Evolutionary conservation across 2,113 vertebrate genomes (phyloP).

Genomic region (Thinocorus orbignyianus): DNA sequence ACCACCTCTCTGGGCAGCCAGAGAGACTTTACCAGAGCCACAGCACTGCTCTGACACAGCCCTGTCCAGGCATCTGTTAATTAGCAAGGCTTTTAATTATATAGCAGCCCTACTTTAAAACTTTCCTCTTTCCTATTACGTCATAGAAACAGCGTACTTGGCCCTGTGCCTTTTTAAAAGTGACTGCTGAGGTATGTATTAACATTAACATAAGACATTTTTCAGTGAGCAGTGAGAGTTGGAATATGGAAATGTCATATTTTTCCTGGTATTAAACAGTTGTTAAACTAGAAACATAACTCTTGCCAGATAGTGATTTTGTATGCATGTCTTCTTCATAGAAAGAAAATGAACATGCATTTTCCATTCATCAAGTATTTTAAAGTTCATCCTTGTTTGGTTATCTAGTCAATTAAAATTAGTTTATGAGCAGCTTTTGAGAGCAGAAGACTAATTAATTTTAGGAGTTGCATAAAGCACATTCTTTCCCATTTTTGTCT

Average conservation of each 20-base stretch:
- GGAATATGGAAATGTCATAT: slow-evolving; percentile 41
- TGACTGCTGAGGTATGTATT: slow-evolving; percentile 26
- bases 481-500: background rate
- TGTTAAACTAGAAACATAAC: slow-evolving; percentile 28
- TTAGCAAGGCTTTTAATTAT: background rate
- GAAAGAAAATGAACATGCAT: slow-evolving; percentile 14
- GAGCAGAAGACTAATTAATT: slow-evolving; percentile 18
- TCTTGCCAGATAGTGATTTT: slow-evolving; percentile 34
- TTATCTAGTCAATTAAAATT: slow-evolving; percentile 15
- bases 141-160: background rate
- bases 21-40: too few species aligned
- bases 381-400: slow-evolving; percentile 37
- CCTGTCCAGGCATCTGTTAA: background rate
- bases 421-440: slow-evolving; percentile 12
- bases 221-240: background rate
- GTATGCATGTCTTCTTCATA: background rate
- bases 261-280: slow-evolving; percentile 41
- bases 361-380: slow-evolving; percentile 42
- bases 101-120: background rate
- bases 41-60: background rate
- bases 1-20: too few species aligned
- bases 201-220: background rate
- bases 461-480: background rate
- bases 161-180: slow-evolving; percentile 8
- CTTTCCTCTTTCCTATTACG: background rate